Percentiles rank a stretch among this genome's conserved stretches.
phyloP scores from a whole-genome alignment of 2,888 invertebrate species.

The Tubulanus polymorphus region DNA sequence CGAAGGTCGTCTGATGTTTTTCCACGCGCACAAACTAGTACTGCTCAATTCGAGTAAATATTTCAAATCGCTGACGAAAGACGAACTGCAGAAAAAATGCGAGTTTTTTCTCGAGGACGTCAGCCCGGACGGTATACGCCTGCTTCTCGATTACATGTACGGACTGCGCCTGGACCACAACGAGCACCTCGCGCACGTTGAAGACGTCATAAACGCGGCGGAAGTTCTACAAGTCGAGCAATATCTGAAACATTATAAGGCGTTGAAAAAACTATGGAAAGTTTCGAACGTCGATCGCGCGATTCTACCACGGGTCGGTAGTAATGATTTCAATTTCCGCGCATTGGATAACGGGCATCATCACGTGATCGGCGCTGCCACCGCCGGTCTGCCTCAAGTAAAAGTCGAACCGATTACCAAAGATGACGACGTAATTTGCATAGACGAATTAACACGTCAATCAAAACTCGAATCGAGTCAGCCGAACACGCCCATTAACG shows the following conservation, averaged over 20 bases:
- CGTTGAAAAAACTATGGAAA: too few species aligned
- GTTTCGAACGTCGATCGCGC: too few species aligned
- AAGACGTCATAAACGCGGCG: background rate
- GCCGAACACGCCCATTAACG: too few species aligned
- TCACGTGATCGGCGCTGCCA: too few species aligned
- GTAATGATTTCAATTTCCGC: too few species aligned
- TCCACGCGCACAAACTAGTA: background rate
- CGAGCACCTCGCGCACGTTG: background rate
- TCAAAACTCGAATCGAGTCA: too few species aligned
- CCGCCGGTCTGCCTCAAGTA: too few species aligned
- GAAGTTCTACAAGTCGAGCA: background rate
- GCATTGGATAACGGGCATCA: too few species aligned
- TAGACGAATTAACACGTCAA: too few species aligned
- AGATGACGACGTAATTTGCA: too few species aligned
- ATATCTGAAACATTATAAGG: constrained; percentile 1
- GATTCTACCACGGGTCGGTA: too few species aligned
- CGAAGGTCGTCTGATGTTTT: background rate
- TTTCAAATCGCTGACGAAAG: background rate
- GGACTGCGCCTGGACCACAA: background rate
- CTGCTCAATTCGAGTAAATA: background rate
- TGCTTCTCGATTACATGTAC: constrained; percentile 1
- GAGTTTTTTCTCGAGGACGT: background rate
- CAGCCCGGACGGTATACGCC: background rate
- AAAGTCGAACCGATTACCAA: too few species aligned
- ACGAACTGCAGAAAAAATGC: background rate